Evolutionary conservation across 2,113 vertebrate genomes (phyloP), one percentile per base, ranked within the genome.

Genomic region (Muscicapa adusta): DNA sequence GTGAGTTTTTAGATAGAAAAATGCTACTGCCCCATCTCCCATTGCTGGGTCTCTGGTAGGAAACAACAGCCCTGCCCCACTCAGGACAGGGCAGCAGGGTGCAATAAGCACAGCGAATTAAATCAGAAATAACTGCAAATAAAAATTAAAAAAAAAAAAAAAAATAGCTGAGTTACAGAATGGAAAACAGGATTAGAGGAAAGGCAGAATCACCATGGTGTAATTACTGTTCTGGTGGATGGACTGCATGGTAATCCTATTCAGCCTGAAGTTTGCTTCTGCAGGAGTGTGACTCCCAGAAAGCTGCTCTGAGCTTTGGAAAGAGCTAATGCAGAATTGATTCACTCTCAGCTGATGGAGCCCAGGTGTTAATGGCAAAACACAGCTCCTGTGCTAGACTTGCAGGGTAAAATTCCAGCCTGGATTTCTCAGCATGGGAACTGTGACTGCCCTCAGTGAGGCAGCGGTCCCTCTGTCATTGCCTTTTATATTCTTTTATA

Each of bases 161-260:
- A 23, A 34, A 16, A 57, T 38, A 58, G 26, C 74, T 16, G 78
- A 85, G 81, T 62, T 91, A 77, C 45, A 93, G 70, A 67, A 88
- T 2, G 3, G 84, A 89, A 93, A 95, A 93, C 89, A 88, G 89
- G 89, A 89, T 95, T 93, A 89, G 89, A 76, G 38, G 81, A 54
- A 73, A 76, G 18, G 71, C 70, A 79, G 78, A 93, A 79, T 38
- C 84, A 54, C 50, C 47, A 5, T 9, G 4, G 34, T 89, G 89
- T 77, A 91, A 85, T 89, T 89, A 65, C 85, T 76, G 94, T 70
- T 92, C 93, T 79, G 87, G 48, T 76, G 74, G 81, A 82, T 66
- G 85, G 94, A 29, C 89, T 88, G 0, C 62, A 31, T 26, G 71
- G 74, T 83, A 95, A 96, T 88, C 89, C n/a, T 2, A 91, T 66